These are phyloP conservation scores for Agonum fuliginosum DNA, from an alignment of 2,888 invertebrate genomes.

Conservation along the genomic window DNA sequence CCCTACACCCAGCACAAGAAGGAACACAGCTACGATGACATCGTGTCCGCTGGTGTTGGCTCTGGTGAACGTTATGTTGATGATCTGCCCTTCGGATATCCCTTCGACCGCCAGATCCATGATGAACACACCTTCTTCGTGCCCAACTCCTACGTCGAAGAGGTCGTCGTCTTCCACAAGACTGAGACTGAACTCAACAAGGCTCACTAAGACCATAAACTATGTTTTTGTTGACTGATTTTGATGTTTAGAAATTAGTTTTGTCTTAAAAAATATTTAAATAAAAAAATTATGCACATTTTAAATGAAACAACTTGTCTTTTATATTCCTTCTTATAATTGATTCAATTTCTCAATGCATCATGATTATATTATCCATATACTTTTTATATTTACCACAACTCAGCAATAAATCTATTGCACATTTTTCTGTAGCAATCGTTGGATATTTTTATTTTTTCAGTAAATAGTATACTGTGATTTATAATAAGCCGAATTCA, in stretches of 20 bases:
- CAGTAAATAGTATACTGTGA: too few relatives aligned
- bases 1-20: conserved; percentile 64
- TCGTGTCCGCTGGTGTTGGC: conserved; percentile 75
- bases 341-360: too few relatives aligned
- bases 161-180: conserved; percentile 80
- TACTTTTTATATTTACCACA: too few relatives aligned
- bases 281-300: neutral
- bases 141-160: conserved; percentile 81
- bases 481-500: too few relatives aligned
- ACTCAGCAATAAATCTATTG: too few relatives aligned
- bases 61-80: conserved; percentile 76
- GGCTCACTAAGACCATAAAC: too few relatives aligned
- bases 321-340: too few relatives aligned
- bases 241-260: neutral
- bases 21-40: conserved; percentile 70
- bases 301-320: too few relatives aligned
- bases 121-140: conserved; percentile 76
- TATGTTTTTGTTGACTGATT: neutral
- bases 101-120: conserved; percentile 81
- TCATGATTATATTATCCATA: too few relatives aligned
- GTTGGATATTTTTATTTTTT: too few relatives aligned
- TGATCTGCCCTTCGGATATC: conserved; percentile 81
- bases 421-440: too few relatives aligned
- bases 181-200: conserved; percentile 69
- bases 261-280: neutral